Base-by-base conservation (phyloP, 2,888 invertebrate genomes). In the Xestia c-nigrum region DNA sequence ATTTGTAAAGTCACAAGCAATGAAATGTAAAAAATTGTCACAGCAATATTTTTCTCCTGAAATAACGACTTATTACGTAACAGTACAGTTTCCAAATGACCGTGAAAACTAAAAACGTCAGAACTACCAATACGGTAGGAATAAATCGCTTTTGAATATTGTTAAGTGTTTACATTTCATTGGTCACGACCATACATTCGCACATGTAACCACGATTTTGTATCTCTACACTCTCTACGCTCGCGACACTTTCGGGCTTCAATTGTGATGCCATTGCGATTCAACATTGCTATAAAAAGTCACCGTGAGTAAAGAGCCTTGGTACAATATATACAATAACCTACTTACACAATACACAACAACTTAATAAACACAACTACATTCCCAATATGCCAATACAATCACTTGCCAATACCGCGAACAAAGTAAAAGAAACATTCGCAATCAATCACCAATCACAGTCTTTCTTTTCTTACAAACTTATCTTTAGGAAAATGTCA, bases 401-500 rank as follows among this genome's bases (percentile, higher is more conserved):
- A 85, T 76, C 71, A 77, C 82, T 74, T 67, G 74, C 72, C 74
- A 77, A 74, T 43, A 69, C 59, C 46, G 47, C 55, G 24, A 76
- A 80, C 77, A 71, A 76, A 77, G 70, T 79, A 72, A 74, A 74
- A 74, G 55, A 64, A 85, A 80, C 76, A 81, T 76, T 78, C 31
- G 64, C 77, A 76, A 87, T 87, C 85, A 83, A 80, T 81, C 81
- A 77, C 76, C 70, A 47, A 84, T 78, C 85, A 81, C 59, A 73
- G 38, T 66, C 57, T 70, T 87, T 80, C 80, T 76, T 68, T 82
- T 80, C 85, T 87, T 83, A 82, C 74, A 69, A 85, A 87, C 86
- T 86, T 89, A 90, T 90, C 90, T 89, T 86, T 85, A 83, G 71
- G 85, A 81, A 83, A 87, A 87, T 87, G 84, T 88, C 89, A 81